Base-by-base conservation (phyloP, 2,113 vertebrate species). In the Varanus salvator region DNA sequence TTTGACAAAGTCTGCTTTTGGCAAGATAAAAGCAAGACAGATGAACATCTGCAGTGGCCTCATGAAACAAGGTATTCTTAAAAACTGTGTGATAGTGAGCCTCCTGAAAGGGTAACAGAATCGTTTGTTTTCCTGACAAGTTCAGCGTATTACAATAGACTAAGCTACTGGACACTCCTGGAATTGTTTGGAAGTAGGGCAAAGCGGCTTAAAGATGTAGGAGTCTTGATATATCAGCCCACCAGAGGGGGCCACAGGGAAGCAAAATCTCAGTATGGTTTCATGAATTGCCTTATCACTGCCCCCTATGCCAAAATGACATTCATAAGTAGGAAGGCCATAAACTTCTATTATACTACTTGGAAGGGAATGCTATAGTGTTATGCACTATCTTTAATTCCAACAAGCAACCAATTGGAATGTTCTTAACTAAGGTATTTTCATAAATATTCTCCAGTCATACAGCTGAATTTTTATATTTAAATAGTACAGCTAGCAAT, bases 21-120 rank as follows among this genome's bases (percentile, higher is more conserved):
- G 74, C 27, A 76, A 76, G 85, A 76, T 64, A 64, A 77, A 64
- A 34, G 54, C 3, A 77, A 87, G 57, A 57, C 64, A 71, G 66
- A 84, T 71, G 66, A 84, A 50, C 25, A 77, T 87, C 54, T 77
- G 74, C n/a, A 86, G 60, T 38, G n/a, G 74, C 66, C 38, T 60
- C 14, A 87, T 7, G 44, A 31, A 38, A 77, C 74, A 87, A 5
- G 38, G 17, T 9, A 17, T 77, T 77, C 34, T 87, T 27, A 66
- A 77, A 85, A 77, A 29, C n/a, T 64, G 19, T 87, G 74, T 77
- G 54, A 77, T 54, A 29, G 29, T 78, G 52, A 77, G 57, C 34
- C 54, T 64, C 25, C 34, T 77, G 54, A 48, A 44, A 77, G 25
- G 15, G 38, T 17, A 64, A 5, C 25, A 77, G 64, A 77, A 76